Base-by-base conservation (phyloP, 2,797 vertebrate genomes). In the Tarsius wallacei region DNA sequence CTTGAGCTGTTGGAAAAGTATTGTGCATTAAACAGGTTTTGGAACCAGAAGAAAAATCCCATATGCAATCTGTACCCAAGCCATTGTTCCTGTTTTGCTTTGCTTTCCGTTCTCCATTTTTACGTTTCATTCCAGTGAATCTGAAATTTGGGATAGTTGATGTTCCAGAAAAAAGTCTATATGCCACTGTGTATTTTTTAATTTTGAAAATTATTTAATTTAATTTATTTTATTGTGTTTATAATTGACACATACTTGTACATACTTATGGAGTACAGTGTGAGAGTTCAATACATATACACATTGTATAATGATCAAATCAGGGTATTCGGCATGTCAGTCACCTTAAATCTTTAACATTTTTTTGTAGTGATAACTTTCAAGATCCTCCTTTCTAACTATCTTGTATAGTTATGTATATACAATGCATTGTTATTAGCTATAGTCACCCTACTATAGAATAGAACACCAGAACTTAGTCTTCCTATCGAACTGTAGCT, bases 101-200 rank as follows among this genome's bases (percentile, higher is more conserved):
- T 87, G 17, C 93, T 94, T 96, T 96, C 76, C 64, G 3, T 93
- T 94, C 7, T 87, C 24, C 51, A 5, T 86, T 59, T 87, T 93
- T 76, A 59, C 51, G 59, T 94, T 97, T 49, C 12, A 86, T 68
- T 82, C 12, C 9, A 82, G 3, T 59, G 59, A 59, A 51, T 78
- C 89, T 94, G 47, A 51, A 87, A 80, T 94, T 86, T 95, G 24
- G 9, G 59, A 49, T 82, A 71, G 42, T 66, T 90, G 36, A 9
- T 94, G 1, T 24, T 91, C 71, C 12, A 64, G 51, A 28, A 78
- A 91, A 71, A 78, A 81, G 94, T 57, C 15, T 61, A 17, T 53
- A 59, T 64, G 71, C 12, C 11, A 42, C 19, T 28, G 0, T 10
- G 14, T 42, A 42, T 26, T 59, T 57, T 80, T 80, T 36, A 33